Evolutionary conservation across 2,113 vertebrate genomes (phyloP).

Genomic region (Ciconia stormi): DNA sequence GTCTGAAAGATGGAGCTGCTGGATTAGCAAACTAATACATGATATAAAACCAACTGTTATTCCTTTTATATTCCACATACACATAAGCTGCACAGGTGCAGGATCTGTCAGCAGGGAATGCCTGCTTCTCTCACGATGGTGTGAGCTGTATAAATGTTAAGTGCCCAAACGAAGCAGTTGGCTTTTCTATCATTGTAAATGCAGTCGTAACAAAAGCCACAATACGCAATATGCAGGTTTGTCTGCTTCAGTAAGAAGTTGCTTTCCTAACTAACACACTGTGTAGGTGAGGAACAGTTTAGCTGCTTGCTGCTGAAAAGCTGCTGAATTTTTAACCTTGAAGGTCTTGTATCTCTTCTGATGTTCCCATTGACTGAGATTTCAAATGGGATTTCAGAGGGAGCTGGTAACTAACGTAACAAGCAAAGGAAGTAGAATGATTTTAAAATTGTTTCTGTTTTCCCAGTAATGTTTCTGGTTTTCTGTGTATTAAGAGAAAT

Average conservation of each 20-base stretch:
- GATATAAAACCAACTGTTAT: background rate
- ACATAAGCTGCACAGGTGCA: background rate
- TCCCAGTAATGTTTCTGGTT: background rate
- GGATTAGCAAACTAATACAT: background rate
- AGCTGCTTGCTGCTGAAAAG: background rate
- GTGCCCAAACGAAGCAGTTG: background rate
- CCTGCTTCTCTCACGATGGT: background rate
- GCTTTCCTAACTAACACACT: background rate
- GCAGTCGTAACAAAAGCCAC: background rate
- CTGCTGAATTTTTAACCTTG: background rate
- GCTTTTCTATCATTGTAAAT: background rate
- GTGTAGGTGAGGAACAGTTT: background rate
- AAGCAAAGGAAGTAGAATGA: background rate
- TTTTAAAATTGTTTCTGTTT: background rate
- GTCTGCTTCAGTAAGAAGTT: background rate
- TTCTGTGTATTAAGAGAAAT: background rate
- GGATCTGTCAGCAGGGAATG: background rate
- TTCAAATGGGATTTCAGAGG: background rate
- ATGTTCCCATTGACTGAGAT: background rate
- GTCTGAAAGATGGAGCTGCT: background rate
- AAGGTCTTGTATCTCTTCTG: background rate
- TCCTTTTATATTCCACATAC: background rate
- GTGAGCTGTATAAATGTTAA: background rate
- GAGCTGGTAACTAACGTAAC: background rate
- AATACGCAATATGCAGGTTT: background rate